A percentile compares a stretch with the other conserved stretches of the same genome.
These are phyloP conservation scores for Xanthia icteritia DNA, from an alignment of 2,888 invertebrate genomes.

Conservation along the genomic window DNA sequence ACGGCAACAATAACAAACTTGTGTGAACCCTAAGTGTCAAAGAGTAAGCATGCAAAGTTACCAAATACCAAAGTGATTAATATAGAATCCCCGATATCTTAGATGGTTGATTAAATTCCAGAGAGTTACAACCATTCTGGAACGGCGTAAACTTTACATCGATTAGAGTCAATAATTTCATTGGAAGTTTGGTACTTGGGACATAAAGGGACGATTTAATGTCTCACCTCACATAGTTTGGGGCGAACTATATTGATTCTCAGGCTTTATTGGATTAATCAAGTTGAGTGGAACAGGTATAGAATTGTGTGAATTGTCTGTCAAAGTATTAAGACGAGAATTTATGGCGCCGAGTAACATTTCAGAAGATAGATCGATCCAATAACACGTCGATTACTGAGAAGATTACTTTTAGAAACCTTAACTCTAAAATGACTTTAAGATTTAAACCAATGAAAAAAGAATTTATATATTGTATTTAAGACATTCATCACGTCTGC, in stretches of 20 bases:
- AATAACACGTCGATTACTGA: conserved; percentile 32
- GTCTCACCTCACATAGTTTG: conserved; percentile 64
- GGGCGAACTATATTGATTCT: conserved; percentile 54
- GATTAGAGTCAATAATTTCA: conserved; percentile 84
- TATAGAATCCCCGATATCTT: conserved; percentile 82
- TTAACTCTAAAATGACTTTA: conserved; percentile 9
- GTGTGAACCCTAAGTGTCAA: conserved; percentile 71
- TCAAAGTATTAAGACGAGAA: conserved; percentile 44
- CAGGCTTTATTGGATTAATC: conserved; percentile 61
- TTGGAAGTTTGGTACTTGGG: conserved; percentile 70
- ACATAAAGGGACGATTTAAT: conserved; percentile 66
- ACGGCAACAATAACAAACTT: conserved; percentile 68
- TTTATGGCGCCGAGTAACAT: conserved; percentile 11
- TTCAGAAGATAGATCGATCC: conserved; percentile 35
- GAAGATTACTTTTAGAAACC: conserved; percentile 19
- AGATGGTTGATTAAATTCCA: conserved; percentile 87
- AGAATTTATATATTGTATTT: conserved; percentile 7
- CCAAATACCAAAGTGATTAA: conserved; percentile 64
- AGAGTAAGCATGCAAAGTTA: conserved; percentile 69
- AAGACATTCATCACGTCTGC: not conserved
- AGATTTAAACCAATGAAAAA: not conserved
- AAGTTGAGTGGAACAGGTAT: conserved; percentile 23
- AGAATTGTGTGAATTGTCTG: conserved; percentile 35
- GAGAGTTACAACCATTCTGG: conserved; percentile 76
- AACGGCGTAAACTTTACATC: conserved; percentile 83